A percentile compares a stretch with the other conserved stretches of the same genome.
These are phyloP conservation scores for Phoxinus dragarum DNA, from an alignment of 2,797 vertebrate genomes.

Conservation along the genomic window DNA sequence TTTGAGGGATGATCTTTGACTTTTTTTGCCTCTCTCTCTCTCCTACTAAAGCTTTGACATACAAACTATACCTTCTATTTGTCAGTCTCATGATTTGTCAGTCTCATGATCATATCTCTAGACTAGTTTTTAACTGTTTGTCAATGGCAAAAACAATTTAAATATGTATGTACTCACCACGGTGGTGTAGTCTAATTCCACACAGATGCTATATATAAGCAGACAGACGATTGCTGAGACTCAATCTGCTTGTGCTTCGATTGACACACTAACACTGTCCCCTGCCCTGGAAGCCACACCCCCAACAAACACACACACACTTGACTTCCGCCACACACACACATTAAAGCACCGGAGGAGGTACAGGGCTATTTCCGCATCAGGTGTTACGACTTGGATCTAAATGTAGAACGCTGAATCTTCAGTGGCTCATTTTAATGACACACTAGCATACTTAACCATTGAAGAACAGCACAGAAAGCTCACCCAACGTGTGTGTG, in stretches of 20 bases:
- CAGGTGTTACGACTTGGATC: conserved; percentile 41
- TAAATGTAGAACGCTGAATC: conserved; percentile 50
- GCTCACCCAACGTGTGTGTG: not conserved
- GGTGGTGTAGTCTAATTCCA: conserved; percentile 37
- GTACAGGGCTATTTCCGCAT: conserved; percentile 43
- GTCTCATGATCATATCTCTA: not conserved
- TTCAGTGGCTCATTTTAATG: conserved; percentile 31
- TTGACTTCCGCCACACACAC: conserved; percentile 6
- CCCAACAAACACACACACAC: conserved; percentile 31
- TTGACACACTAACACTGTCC: conserved; percentile 56
- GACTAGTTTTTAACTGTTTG: not conserved
- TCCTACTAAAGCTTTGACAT: not conserved
- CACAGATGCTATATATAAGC: conserved; percentile 46
- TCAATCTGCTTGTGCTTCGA: conserved; percentile 34
- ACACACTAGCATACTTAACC: not conserved
- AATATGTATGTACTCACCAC: conserved; percentile 57
- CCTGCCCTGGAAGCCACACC: conserved; percentile 37
- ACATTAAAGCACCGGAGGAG: conserved; percentile 16
- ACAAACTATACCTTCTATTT: not conserved
- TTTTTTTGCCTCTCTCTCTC: not conserved
- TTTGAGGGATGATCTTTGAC: not conserved
- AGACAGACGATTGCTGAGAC: conserved; percentile 36
- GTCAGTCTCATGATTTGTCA: not conserved
- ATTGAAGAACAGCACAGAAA: conserved; percentile 17
- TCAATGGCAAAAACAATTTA: conserved; percentile 9